Evolutionary conservation across 2,888 invertebrate species (phyloP).

Genomic region (Latrodectus hesperus): DNA sequence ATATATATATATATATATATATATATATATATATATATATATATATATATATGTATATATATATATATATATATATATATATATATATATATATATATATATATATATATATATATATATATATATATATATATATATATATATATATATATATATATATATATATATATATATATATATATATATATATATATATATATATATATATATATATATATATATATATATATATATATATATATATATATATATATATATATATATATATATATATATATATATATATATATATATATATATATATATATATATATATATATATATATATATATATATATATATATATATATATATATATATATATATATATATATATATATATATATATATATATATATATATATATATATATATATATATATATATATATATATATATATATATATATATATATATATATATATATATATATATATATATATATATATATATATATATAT

Average conservation of each 20-base stretch:
- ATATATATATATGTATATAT: neutral
- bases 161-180: neutral
- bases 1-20: neutral
- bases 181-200: slow-evolving; percentile 1
- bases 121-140: neutral
- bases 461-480: neutral
- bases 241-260: neutral
- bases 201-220: neutral
- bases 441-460: neutral
- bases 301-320: slow-evolving; percentile 1
- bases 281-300: neutral
- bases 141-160: slow-evolving; percentile 1
- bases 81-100: neutral
- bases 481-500: neutral
- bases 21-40: neutral
- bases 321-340: neutral
- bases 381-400: slow-evolving; percentile 1
- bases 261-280: slow-evolving; percentile 1
- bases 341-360: slow-evolving; percentile 1
- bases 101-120: slow-evolving; percentile 1
- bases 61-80: neutral
- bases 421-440: neutral
- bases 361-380: neutral
- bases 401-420: neutral
- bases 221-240: slow-evolving; percentile 1